Base-by-base conservation (phyloP, 2,797 vertebrate genomes). In the Gephyroberyx darwinii region DNA sequence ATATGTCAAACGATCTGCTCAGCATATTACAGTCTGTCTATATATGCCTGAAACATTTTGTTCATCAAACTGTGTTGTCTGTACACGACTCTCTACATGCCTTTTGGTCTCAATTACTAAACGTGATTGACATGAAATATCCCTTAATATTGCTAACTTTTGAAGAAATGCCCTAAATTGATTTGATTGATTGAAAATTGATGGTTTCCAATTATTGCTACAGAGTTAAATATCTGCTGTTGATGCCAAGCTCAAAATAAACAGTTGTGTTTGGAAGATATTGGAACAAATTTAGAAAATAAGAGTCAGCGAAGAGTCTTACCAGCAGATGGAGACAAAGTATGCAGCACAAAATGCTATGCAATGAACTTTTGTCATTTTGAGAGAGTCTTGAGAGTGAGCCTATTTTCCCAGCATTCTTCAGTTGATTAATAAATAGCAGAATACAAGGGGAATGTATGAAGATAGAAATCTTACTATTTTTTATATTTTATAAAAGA, bases 261-360 rank as follows among this genome's bases (percentile, higher is more conserved):
- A 50, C 0, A 65, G 26, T 9, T 52, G 45, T 63, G 20, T 12
- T 2, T 59, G 16, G 61, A 37, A 43, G 9, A 47, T 7, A 17
- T 4, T 57, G 31, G 20, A 30, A 48, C 14, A 13, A 48, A 39
- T 1, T 12, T 17, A 2, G 2, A 54, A 68, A 77, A 26, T 8
- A 61, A 60, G 50, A 52, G 54, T 63, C 37, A 22, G 41, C 59
- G 8, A 20, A 63, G 16, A 14, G 39, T 83, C 33, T 68, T 65
- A 26, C 91, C 93, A 92, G 86, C 84, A 93, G 93, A 92, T 93
- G 92, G 93, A 90, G 93, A 90, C 92, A 94, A 80, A 92, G 89
- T 75, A 78, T 80, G 62, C 41, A 51, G 37, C 53, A 87, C 30
- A 17, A 65, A 57, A 61, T 62, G 4, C 7, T 9, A 2, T n/a